Conservation (phyloP, 1,140 invertebrate genomes). For the Belonocnema kinseyi region DNA sequence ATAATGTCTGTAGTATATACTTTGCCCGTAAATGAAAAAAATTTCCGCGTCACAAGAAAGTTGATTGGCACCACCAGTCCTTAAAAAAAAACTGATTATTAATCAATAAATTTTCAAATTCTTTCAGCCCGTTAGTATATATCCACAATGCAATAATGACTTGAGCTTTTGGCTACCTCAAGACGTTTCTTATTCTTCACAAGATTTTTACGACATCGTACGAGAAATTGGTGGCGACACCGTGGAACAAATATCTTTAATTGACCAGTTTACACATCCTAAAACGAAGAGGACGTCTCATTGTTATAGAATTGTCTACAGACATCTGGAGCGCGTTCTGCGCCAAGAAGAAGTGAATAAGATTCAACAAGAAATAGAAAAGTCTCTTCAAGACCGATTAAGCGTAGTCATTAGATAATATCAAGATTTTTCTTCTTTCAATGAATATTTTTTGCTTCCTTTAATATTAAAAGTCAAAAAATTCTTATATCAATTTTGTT, state of each 20-base stretch:
- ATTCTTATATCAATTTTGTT: no score
- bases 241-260: constrained; percentile 92
- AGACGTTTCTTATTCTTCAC: constrained; percentile 81
- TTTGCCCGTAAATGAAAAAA: no score
- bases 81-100: no score
- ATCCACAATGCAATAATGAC: constrained; percentile 94
- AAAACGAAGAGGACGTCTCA: constrained; percentile 90
- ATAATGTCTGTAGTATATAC: no score
- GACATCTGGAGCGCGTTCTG: constrained; percentile 93
- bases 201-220: constrained; percentile 97
- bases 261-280: constrained; percentile 93
- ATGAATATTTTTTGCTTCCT: constrained; percentile 9
- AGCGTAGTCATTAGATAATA: constrained; percentile 84
- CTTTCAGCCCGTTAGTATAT: constrained; percentile 90
- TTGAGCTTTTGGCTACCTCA: constrained; percentile 97
- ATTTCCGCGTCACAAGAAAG: no score
- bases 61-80: no score
- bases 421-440: constrained; percentile 14
- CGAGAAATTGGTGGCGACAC: constrained; percentile 90
- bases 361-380: constrained; percentile 88
- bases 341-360: constrained; percentile 91
- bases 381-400: constrained; percentile 78
- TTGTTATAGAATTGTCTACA: constrained; percentile 95
- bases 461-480: neutral
- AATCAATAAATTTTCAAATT: constrained; percentile 40